Evolutionary conservation across 1,140 invertebrate genomes (phyloP), one percentile per base, ranked within the genome.

Genomic region (Drosophila sucinea): DNA sequence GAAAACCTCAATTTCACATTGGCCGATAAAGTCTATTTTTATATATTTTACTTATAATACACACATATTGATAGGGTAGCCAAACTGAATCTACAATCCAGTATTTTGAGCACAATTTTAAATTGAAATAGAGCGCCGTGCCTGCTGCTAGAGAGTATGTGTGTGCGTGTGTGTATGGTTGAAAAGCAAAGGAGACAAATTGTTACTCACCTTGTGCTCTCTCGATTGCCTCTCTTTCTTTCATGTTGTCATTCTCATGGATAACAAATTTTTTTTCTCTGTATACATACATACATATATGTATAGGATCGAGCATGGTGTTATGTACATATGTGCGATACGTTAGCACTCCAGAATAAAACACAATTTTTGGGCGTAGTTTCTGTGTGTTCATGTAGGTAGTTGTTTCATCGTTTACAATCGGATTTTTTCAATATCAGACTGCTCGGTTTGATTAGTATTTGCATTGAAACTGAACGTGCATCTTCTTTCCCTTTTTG

Each of bases 321-420:
- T 17, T 62, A 17, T 17, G 17, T 17, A 8, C 47, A 11, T 44
- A 10, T 40, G 47, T 38, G 62, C 23, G 32, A 55, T 44, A 10
- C 40, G 60, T 61, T 11, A 44, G 33, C 38, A 11, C 60, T 41
- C 60, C 40, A 30, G 3, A 55, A 27, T n/a, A 47, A 23, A 47
- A 44, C 8, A 30, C 4, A 51, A 73, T 54, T 35, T 38, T 70
- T 44, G 71, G 71, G 71, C 41, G 71, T 70, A 35, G 60, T 73
- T 73, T 27, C 6, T 7, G 35, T 51, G 32, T 41, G 64, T 25
- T 61, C 23, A 51, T 47, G 32, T 27, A 67, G 55, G 65, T 71
- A 84, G 41, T 63, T 57, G 55, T 33, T 57, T 17, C 17, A 32
- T 57, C 44, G 2, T 17, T 23, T 17, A 25, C 55, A 30, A 33